Percentiles rank a stretch among this genome's conserved stretches.
These are phyloP conservation scores for Branchipolynoe longqiensis DNA, from an alignment of 2,888 invertebrate species.

Conservation along the genomic window DNA sequence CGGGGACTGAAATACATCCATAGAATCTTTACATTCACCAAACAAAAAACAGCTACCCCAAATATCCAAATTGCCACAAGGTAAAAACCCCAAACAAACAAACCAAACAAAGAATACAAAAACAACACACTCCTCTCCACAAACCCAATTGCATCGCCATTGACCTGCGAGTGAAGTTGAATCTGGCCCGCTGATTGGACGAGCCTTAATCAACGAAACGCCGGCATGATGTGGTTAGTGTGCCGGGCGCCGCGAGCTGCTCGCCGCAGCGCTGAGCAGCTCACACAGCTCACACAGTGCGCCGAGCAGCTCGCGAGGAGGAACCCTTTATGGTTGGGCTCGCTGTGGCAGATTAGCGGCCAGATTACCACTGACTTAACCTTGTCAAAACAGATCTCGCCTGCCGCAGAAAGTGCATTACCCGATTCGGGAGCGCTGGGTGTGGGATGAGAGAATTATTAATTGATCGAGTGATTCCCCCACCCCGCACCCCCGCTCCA, in stretches of 20 bases:
- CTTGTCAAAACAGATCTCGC: conserved; percentile 34
- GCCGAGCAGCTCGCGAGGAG: too few relatives aligned
- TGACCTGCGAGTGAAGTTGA: neutral
- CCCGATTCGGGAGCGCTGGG: neutral
- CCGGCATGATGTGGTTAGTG: neutral
- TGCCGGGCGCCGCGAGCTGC: neutral
- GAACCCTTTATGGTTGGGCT: conserved; percentile 32
- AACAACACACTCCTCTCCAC: too few relatives aligned
- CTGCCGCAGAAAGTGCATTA: conserved; percentile 1
- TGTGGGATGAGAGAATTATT: conserved; percentile 15
- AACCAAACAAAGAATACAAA: neutral
- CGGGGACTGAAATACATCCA: too few relatives aligned
- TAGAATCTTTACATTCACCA: too few relatives aligned
- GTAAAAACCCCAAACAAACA: neutral
- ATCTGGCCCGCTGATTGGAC: conserved; percentile 16
- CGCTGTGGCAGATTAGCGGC: conserved; percentile 16
- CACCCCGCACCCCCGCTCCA: too few relatives aligned
- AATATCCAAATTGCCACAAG: neutral
- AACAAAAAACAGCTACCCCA: too few relatives aligned
- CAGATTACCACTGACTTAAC: conserved; percentile 40
- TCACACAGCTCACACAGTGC: neutral
- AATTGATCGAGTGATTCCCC: neutral
- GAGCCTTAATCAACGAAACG: conserved; percentile 5
- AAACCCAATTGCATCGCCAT: neutral
- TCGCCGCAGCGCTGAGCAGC: neutral